These are phyloP conservation scores for Piprites chloris DNA, from an alignment of 2,113 vertebrate genomes.

Conservation along the genomic window DNA sequence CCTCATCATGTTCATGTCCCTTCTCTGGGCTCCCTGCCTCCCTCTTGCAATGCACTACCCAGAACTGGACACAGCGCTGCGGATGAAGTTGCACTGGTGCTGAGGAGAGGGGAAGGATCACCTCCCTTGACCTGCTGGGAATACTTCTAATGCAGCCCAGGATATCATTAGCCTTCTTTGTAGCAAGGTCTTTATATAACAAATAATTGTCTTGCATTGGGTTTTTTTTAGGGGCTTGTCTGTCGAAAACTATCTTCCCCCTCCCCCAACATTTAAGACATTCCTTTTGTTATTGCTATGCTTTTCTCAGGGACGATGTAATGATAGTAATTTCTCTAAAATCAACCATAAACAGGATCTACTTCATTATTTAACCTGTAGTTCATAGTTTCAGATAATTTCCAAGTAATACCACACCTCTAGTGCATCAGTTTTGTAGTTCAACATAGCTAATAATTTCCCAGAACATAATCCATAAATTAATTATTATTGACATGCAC, in stretches of 20 bases:
- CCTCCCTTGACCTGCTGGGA: background rate
- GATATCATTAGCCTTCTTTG: background rate
- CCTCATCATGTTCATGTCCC: background rate
- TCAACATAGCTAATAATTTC: background rate
- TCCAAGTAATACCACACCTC: background rate
- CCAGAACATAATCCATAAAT: background rate
- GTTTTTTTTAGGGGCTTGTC: background rate
- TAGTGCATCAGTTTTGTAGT: background rate
- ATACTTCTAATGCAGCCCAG: background rate
- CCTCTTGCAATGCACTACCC: background rate
- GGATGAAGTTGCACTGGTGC: background rate
- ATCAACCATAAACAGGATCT: background rate
- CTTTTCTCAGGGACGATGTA: background rate
- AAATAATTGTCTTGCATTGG: background rate
- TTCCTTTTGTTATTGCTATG: background rate
- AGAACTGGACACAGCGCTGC: background rate
- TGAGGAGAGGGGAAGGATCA: background rate
- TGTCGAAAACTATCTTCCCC: background rate
- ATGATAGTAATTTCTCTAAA: background rate
- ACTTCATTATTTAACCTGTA: background rate
- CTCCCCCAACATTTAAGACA: background rate
- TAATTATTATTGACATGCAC: background rate
- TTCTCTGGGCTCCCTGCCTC: background rate
- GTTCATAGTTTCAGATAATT: background rate
- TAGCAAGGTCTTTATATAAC: background rate